A percentile compares a stretch with the other conserved stretches of the same genome.
Evolutionary conservation across 1,140 invertebrate species (phyloP).

Genomic region (Spodoptera frugiperda): DNA sequence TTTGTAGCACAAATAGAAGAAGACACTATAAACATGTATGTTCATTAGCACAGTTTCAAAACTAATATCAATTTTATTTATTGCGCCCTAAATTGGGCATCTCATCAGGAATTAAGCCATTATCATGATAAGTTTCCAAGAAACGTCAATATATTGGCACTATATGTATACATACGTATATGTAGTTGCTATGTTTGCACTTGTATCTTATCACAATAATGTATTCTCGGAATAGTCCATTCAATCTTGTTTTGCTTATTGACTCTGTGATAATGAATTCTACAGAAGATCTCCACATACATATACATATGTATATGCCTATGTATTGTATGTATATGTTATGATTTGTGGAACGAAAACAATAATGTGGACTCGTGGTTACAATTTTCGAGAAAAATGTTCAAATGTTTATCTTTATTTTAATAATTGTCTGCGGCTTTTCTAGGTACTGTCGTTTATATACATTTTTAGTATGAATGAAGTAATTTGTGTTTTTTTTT

Average conservation of each 20-base stretch:
- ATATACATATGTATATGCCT: background rate
- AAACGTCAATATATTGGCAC: conserved; percentile 14
- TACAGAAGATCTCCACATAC: background rate
- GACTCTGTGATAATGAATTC: conserved; percentile 21
- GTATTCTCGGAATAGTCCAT: conserved; percentile 9
- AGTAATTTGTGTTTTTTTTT: too few relatives aligned
- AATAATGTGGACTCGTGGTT: too few relatives aligned
- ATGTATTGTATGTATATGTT: too few relatives aligned
- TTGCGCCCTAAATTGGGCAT: background rate
- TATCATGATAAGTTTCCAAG: conserved; percentile 7
- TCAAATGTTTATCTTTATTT: too few relatives aligned
- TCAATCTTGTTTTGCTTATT: conserved; percentile 19
- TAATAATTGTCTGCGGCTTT: too few relatives aligned
- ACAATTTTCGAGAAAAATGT: too few relatives aligned
- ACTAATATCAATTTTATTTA: background rate
- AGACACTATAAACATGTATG: background rate
- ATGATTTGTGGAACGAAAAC: too few relatives aligned
- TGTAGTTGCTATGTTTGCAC: background rate
- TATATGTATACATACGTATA: background rate
- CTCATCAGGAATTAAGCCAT: background rate
- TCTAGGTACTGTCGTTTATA: too few relatives aligned
- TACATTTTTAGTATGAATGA: too few relatives aligned
- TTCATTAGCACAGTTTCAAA: background rate
- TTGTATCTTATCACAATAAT: conserved; percentile 6
- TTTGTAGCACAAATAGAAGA: too few relatives aligned